Evolutionary conservation across 2,113 vertebrate species (phyloP), one percentile per base, ranked within the genome.

Genomic region (Gobius niger): DNA sequence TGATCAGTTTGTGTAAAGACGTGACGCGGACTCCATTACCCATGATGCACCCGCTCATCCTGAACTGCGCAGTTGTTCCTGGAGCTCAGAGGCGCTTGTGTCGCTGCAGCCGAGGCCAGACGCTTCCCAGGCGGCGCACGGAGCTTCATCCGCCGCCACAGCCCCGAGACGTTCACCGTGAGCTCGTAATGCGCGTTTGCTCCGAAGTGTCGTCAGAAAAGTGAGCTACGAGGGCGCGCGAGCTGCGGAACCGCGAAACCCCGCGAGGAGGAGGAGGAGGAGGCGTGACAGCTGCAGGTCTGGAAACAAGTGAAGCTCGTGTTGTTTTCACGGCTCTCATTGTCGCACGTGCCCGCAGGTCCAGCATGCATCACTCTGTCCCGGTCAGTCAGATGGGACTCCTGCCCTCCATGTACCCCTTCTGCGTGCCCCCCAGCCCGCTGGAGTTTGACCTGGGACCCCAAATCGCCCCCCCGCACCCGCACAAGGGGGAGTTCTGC

Each of bases 401-500:
- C 42, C 71, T 90, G 64, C 83, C 91, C 19, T 81, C 81, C 70
- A 81, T 91, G 87, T 91, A 83, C 63, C 72, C 90, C 6, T 87
- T 91, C 44, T 79, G 88, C 44, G 81, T 85, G 51, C 82, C 86
- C 61, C 77, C 76, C 7, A 85, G 68, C 71, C 68, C 86, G 5
- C 78, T 91, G 6, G 87, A 90, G 18, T 73, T 90, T 65, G 79
- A 90, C 24, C 80, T 85, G 1, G 86, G 88, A 53, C 46, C 75
- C 49, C 70, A 79, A 8, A 74, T 66, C n/a, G 51, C 77, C 7
- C 70, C 80, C n/a, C 72, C 73, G 0, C 81, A 82, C 54, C 65
- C 84, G 1, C 82, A 78, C 15, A 87, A 72, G 72, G 67, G 67
- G 34, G 14, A 76, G 0, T 75, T 68, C 16, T 70, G 81, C 9